These are phyloP conservation scores for Nebria brevicollis DNA, from an alignment of 2,888 invertebrate species.

Conservation along the genomic window DNA sequence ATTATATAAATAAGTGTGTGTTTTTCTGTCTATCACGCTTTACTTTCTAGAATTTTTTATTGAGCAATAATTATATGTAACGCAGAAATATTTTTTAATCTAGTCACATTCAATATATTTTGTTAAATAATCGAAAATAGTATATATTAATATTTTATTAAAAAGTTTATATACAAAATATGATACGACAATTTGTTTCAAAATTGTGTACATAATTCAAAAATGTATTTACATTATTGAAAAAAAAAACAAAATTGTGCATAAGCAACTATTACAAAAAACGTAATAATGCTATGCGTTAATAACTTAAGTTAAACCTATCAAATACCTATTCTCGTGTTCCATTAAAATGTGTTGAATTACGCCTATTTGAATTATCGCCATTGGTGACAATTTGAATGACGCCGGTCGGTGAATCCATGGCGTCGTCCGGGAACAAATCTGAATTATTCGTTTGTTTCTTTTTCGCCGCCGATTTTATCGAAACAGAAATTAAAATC, in stretches of 20 bases:
- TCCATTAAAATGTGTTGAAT: background rate
- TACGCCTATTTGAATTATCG: background rate
- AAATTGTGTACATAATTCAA: slow-evolving; percentile 31
- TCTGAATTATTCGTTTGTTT: slow-evolving; percentile 10
- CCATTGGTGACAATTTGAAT: slow-evolving; percentile 29
- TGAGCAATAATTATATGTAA: too few species aligned
- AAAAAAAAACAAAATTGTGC: slow-evolving; percentile 21
- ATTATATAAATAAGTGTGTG: too few species aligned
- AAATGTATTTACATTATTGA: slow-evolving; percentile 18
- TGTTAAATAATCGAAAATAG: background rate
- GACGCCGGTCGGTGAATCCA: slow-evolving; percentile 27
- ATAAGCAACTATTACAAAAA: slow-evolving; percentile 38
- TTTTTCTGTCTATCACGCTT: too few species aligned
- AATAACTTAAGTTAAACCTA: background rate
- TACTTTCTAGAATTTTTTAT: too few species aligned
- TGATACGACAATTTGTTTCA: slow-evolving; percentile 29
- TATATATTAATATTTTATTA: background rate
- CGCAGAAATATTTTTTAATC: too few species aligned
- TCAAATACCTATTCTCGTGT: background rate
- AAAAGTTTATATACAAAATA: background rate
- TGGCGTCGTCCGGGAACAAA: slow-evolving; percentile 19
- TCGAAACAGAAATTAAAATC: slow-evolving; percentile 52
- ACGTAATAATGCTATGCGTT: slow-evolving; percentile 38
- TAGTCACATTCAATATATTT: too few species aligned
- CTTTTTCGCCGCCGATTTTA: slow-evolving; percentile 35